Percentiles rank a stretch among this genome's conserved stretches.
Conservation (phyloP, 2,888 invertebrate genomes). For the Smittia aterrima region DNA sequence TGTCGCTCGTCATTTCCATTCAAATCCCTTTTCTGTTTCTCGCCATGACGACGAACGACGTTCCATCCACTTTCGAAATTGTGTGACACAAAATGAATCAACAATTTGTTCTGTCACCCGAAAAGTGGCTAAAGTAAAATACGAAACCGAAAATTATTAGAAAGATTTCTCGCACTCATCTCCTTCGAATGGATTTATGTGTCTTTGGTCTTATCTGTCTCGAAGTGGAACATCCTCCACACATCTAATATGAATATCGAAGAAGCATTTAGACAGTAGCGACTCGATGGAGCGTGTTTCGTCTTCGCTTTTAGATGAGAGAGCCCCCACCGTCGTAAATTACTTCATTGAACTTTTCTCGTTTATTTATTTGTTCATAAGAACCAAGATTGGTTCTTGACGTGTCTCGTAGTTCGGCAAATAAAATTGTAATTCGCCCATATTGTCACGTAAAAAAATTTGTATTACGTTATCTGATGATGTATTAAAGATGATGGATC, state of each 20-base stretch:
- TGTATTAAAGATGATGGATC: constrained; percentile 28
- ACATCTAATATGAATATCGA: not conserved
- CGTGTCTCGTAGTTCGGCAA: constrained; percentile 21
- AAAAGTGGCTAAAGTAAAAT: too few species aligned
- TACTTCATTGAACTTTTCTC: constrained; percentile 31
- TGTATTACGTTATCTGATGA: constrained; percentile 35
- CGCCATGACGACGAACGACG: too few species aligned
- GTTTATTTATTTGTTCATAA: not conserved
- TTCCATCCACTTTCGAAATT: not conserved
- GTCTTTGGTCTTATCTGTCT: not conserved
- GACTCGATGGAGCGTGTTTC: too few species aligned
- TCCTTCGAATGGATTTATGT: too few species aligned
- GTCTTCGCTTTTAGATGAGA: not conserved
- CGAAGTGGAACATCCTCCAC: not conserved
- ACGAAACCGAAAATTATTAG: not conserved
- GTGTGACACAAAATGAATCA: constrained; percentile 19
- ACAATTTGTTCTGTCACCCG: constrained; percentile 16
- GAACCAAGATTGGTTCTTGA: constrained; percentile 33
- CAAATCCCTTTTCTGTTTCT: not conserved
- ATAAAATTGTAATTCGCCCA: constrained; percentile 25
- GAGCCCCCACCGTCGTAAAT: constrained; percentile 21
- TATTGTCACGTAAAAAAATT: constrained; percentile 38
- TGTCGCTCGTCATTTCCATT: too few species aligned
- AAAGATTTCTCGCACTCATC: not conserved
- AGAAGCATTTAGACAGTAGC: too few species aligned